Evolutionary conservation across 2,113 vertebrate species (phyloP).

Genomic region (Ailuropoda melanoleuca): DNA sequence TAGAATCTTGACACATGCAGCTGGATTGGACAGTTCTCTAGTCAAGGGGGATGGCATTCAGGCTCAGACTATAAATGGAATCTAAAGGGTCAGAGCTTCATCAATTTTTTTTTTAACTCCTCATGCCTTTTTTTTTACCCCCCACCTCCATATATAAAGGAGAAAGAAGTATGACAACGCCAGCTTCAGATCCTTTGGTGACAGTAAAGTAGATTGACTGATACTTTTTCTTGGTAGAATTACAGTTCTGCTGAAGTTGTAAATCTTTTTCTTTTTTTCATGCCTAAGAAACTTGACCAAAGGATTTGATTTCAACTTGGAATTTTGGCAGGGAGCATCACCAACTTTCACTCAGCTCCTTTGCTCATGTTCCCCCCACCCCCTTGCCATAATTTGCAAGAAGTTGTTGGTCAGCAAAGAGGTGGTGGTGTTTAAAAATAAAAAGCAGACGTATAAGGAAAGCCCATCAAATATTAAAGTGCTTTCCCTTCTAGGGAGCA

Average conservation of each 20-base stretch:
- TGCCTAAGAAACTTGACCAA: slow-evolving; percentile 61
- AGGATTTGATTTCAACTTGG: slow-evolving; percentile 84
- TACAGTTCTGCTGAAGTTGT: slow-evolving; percentile 80
- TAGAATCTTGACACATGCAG: slow-evolving; percentile 86
- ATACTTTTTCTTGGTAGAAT: slow-evolving; percentile 80
- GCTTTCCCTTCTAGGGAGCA: slow-evolving; percentile 72
- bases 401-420: slow-evolving; percentile 86
- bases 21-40: slow-evolving; percentile 90
- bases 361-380: slow-evolving; percentile 67
- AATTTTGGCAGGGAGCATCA: slow-evolving; percentile 82
- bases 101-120: slow-evolving; percentile 77
- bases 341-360: slow-evolving; percentile 72
- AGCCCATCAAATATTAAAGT: slow-evolving; percentile 73
- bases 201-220: slow-evolving; percentile 62
- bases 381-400: slow-evolving; percentile 79
- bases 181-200: slow-evolving; percentile 59
- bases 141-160: slow-evolving; percentile 47
- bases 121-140: neutral
- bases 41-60: slow-evolving; percentile 89
- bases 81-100: slow-evolving; percentile 84
- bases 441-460: slow-evolving; percentile 84
- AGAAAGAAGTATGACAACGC: slow-evolving; percentile 68
- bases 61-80: slow-evolving; percentile 90
- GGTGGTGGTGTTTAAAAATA: slow-evolving; percentile 88
- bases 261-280: slow-evolving; percentile 75